Conservation (phyloP, 2,888 invertebrate genomes). For the Prionchulus punctatus region DNA sequence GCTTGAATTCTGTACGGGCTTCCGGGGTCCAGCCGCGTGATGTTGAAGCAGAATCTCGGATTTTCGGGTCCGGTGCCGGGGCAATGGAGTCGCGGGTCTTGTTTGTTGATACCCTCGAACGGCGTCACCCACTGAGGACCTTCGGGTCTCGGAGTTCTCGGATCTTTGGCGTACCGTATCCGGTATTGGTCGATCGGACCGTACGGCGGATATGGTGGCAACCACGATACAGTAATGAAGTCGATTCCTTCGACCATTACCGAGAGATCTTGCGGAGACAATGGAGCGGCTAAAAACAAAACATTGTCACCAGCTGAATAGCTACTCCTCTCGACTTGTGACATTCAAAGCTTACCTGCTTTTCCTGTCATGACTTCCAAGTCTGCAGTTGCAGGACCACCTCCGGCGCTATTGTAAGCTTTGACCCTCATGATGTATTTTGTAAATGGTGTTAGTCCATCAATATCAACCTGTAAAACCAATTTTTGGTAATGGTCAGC, state of each 20-base stretch:
- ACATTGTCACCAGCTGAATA: background rate
- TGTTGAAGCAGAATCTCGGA: constrained; percentile 28
- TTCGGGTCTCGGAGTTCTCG: background rate
- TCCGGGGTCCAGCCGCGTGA: constrained; percentile 26
- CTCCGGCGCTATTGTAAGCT: constrained; percentile 31
- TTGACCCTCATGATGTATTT: constrained; percentile 29
- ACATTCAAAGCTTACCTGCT: constrained; percentile 6
- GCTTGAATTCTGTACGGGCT: constrained; percentile 26
- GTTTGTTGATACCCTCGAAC: background rate
- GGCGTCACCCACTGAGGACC: background rate
- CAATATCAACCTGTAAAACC: constrained; percentile 21
- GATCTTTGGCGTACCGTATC: constrained; percentile 19
- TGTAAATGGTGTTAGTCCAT: constrained; percentile 30
- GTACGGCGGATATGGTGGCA: constrained; percentile 32
- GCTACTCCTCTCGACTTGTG: no score
- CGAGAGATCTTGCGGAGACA: constrained; percentile 29
- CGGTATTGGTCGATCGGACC: constrained; percentile 31
- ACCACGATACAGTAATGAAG: constrained; percentile 31
- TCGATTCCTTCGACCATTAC: constrained; percentile 28
- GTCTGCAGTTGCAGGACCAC: constrained; percentile 31
- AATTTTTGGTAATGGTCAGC: background rate
- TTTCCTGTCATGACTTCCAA: constrained; percentile 26
- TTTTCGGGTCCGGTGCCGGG: constrained; percentile 13
- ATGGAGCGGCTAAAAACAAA: constrained; percentile 22
- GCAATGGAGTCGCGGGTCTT: constrained; percentile 22